Evolutionary conservation across 2,113 vertebrate species (phyloP).

Genomic region (Ochotona princeps): DNA sequence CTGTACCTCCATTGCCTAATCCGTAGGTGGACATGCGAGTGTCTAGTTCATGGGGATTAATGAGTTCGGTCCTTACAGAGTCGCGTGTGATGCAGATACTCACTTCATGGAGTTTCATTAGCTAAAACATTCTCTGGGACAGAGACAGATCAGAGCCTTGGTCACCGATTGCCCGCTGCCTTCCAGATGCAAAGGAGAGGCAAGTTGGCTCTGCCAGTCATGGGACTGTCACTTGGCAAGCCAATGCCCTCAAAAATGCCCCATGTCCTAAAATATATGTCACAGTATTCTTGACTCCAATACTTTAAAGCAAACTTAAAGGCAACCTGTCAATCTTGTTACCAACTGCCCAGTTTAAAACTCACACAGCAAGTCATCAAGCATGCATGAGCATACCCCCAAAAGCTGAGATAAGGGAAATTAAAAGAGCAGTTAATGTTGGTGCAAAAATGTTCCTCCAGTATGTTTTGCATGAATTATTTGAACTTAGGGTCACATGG

Average conservation of each 20-base stretch:
- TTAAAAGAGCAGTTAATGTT: too few species aligned
- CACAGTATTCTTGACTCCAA: not conserved
- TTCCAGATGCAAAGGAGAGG: not conserved
- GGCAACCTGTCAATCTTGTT: slow-evolving; percentile 21
- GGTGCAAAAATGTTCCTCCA: too few species aligned
- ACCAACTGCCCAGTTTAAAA: not conserved
- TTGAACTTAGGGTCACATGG: not conserved
- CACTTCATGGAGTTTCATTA: not conserved
- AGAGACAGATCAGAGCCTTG: rapidly evolving
- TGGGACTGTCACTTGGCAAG: not conserved
- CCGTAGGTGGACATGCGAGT: not conserved
- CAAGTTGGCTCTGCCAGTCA: not conserved
- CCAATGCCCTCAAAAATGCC: not conserved
- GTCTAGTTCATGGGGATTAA: too few species aligned
- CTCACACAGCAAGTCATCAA: not conserved
- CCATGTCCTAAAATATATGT: not conserved
- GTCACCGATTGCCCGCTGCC: not conserved
- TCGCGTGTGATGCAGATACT: not conserved
- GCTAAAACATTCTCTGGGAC: not conserved
- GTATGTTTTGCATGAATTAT: too few species aligned
- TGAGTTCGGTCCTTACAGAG: not conserved
- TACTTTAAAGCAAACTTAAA: not conserved
- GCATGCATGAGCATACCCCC: not conserved
- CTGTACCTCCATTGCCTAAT: not conserved
- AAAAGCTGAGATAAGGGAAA: too few species aligned